phyloP scores from a whole-genome alignment of 2,113 vertebrate species.

The Theristicus caerulescens region DNA sequence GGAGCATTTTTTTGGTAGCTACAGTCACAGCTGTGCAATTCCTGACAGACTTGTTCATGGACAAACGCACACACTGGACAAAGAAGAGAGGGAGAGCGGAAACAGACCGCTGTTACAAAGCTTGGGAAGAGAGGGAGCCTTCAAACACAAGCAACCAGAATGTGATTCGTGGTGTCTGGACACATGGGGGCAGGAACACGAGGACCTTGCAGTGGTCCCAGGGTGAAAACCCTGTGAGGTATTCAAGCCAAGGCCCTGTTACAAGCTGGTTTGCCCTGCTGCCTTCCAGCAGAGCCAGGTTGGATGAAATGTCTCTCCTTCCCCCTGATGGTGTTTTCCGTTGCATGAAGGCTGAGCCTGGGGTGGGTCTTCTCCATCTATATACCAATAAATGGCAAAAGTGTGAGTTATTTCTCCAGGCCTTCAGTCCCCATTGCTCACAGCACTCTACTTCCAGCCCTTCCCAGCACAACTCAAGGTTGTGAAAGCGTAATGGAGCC shows the following conservation, averaged over 20 bases:
- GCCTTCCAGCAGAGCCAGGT: not conserved
- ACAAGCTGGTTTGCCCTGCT: not conserved
- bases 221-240: not conserved
- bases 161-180: accelerated
- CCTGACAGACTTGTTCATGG: not conserved
- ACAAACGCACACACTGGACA: not conserved
- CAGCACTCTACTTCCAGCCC: not conserved
- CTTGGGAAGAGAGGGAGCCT: not conserved
- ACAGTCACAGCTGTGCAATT: not conserved
- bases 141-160: not conserved
- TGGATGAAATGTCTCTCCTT: not conserved
- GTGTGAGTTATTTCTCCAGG: not conserved
- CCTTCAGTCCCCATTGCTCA: not conserved
- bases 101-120: not conserved
- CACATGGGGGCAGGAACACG: not conserved
- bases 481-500: constrained; percentile 57
- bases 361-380: not conserved
- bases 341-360: not conserved
- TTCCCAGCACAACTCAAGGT: constrained; percentile 45
- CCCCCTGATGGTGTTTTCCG: accelerated
- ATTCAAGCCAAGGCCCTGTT: not conserved
- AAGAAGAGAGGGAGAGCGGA: not conserved
- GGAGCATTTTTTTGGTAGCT: not conserved
- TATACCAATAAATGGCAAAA: not conserved
- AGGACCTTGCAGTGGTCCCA: not conserved